These are phyloP conservation scores for Xanthostigma xanthostigma DNA, from an alignment of 2,888 invertebrate genomes.

Conservation along the genomic window DNA sequence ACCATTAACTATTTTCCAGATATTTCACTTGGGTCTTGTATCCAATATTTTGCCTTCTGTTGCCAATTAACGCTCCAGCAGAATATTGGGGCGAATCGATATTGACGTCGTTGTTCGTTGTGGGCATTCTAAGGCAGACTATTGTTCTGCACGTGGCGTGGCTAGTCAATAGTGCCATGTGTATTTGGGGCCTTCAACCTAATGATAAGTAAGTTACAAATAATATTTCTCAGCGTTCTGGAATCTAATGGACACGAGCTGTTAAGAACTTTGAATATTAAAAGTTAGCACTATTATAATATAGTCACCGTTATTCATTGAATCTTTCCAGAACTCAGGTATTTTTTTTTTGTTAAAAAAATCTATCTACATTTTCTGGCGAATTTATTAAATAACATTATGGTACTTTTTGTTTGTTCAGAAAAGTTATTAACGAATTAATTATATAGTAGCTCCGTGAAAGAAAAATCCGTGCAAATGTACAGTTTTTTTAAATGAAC, in stretches of 20 bases:
- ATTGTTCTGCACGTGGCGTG: constrained; percentile 49
- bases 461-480: too few species aligned
- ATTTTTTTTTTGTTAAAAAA: too few species aligned
- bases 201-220: constrained; percentile 49
- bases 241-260: not conserved
- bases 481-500: too few species aligned
- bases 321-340: too few species aligned
- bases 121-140: constrained; percentile 52
- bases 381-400: too few species aligned
- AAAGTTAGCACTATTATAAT: not conserved
- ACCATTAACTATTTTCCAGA: constrained; percentile 29
- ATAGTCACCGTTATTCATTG: too few species aligned
- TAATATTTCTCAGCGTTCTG: not conserved
- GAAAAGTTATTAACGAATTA: too few species aligned
- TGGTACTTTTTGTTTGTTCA: too few species aligned
- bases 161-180: constrained; percentile 57
- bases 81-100: constrained; percentile 66
- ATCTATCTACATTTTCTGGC: too few species aligned
- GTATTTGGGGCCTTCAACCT: constrained; percentile 55
- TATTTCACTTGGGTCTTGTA: constrained; percentile 53
- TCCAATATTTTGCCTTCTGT: constrained; percentile 42
- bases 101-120: constrained; percentile 42
- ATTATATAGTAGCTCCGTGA: too few species aligned
- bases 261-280: constrained; percentile 1
- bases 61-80: constrained; percentile 61